These are phyloP conservation scores for Eulemur rubriventer DNA, from an alignment of 2,797 vertebrate species.

Conservation along the genomic window DNA sequence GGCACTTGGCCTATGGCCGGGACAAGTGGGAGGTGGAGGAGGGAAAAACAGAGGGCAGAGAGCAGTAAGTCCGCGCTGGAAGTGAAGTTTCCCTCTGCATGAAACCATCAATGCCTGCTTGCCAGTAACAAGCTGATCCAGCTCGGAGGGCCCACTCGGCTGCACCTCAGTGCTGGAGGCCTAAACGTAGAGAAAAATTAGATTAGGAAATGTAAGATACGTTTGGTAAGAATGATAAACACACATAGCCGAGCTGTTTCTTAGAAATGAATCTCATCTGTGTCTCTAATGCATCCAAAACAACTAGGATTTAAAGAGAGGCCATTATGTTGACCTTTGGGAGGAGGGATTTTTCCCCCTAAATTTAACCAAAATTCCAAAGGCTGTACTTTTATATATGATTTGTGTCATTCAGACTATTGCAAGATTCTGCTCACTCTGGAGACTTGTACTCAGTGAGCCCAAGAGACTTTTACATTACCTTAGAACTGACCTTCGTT, in stretches of 20 bases:
- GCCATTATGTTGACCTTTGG: not conserved
- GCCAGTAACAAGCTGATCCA: not conserved
- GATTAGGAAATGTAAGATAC: not conserved
- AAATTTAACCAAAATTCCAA: not conserved
- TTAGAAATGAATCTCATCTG: not conserved
- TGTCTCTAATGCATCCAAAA: not conserved
- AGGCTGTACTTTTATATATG: not conserved
- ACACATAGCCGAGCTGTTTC: not conserved
- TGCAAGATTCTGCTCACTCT: not conserved
- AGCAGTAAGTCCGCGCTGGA: not conserved
- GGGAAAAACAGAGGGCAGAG: not conserved
- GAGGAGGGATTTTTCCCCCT: not conserved
- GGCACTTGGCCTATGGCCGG: no score
- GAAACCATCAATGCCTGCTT: not conserved
- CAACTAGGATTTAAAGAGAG: not conserved
- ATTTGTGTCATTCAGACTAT: not conserved
- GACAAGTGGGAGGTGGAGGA: not conserved
- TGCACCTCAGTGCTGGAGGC: not conserved
- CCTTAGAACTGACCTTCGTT: not conserved
- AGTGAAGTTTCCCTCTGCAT: not conserved
- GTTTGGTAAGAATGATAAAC: not conserved
- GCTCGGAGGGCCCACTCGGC: not conserved
- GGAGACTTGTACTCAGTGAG: not conserved
- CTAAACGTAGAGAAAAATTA: not conserved
- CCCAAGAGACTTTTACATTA: not conserved